Percentiles rank a stretch among this genome's conserved stretches.
These are phyloP conservation scores for Staurois parvus DNA, from an alignment of 2,797 vertebrate species.

Conservation along the genomic window DNA sequence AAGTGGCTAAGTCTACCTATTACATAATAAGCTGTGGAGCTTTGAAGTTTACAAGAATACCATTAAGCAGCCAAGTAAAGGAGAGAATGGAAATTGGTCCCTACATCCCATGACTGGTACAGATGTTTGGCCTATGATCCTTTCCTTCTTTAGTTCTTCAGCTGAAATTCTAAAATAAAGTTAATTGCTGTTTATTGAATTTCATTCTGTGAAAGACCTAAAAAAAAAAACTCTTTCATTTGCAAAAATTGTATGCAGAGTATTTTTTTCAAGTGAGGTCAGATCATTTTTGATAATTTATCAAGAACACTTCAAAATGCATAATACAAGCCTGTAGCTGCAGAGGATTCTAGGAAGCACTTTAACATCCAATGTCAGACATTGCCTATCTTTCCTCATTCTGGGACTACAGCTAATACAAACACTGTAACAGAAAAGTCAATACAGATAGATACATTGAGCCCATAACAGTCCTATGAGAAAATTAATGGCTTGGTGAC, in stretches of 20 bases:
- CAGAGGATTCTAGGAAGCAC: background rate
- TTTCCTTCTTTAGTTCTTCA: too few species aligned
- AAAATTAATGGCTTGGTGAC: background rate
- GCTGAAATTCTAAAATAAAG: too few species aligned
- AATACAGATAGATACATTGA: conserved; percentile 10
- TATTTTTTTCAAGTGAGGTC: too few species aligned
- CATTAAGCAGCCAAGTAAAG: too few species aligned
- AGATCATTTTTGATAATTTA: background rate
- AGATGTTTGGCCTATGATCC: too few species aligned
- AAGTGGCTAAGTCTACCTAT: too few species aligned
- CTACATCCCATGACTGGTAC: too few species aligned
- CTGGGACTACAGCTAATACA: background rate
- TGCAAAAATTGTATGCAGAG: background rate
- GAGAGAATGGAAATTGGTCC: too few species aligned
- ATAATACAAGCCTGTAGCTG: background rate
- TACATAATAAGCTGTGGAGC: too few species aligned
- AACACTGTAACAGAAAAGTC: conserved; percentile 14
- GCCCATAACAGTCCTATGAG: background rate
- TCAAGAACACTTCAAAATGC: background rate
- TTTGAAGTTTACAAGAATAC: too few species aligned
- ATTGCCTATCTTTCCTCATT: background rate
- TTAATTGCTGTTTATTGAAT: too few species aligned
- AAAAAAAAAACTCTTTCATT: background rate
- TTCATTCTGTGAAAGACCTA: too few species aligned
- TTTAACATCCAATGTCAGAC: background rate